phyloP scores from a whole-genome alignment of 37 sponge, comb jelly and placozoan genomes.

The Ephydatia muelleri region DNA sequence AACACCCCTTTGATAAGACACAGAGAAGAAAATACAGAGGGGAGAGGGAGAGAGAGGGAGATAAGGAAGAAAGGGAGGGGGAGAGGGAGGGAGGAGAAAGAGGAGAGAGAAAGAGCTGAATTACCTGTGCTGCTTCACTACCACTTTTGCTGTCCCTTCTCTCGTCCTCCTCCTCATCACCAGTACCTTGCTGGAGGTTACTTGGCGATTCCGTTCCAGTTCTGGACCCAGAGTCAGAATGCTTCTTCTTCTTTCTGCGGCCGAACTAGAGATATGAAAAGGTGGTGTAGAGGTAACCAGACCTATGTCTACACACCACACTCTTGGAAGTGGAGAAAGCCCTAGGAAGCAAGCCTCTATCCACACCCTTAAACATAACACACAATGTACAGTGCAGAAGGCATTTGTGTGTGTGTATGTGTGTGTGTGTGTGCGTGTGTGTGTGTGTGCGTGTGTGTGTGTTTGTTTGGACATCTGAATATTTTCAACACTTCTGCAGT shows the following conservation, averaged over 20 bases:
- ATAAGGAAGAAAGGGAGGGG: neutral
- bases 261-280: slow-evolving; percentile 71
- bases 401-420: neutral
- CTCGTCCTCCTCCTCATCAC: neutral
- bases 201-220: neutral
- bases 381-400: neutral
- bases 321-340: neutral
- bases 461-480: too few species aligned
- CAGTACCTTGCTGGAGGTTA: neutral
- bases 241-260: slow-evolving; percentile 80
- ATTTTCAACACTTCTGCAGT: too few species aligned
- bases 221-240: neutral
- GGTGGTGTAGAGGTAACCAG: neutral
- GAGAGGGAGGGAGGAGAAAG: neutral
- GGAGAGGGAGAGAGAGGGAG: slow-evolving; percentile 5
- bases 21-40: neutral
- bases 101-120: too few species aligned
- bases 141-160: neutral
- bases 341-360: neutral
- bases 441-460: too few species aligned
- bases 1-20: neutral
- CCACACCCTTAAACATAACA: neutral
- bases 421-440: too few species aligned
- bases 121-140: too few species aligned
- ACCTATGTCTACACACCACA: neutral